Conservation (phyloP, 2,113 vertebrate genomes). For the Perca schrenkii region DNA sequence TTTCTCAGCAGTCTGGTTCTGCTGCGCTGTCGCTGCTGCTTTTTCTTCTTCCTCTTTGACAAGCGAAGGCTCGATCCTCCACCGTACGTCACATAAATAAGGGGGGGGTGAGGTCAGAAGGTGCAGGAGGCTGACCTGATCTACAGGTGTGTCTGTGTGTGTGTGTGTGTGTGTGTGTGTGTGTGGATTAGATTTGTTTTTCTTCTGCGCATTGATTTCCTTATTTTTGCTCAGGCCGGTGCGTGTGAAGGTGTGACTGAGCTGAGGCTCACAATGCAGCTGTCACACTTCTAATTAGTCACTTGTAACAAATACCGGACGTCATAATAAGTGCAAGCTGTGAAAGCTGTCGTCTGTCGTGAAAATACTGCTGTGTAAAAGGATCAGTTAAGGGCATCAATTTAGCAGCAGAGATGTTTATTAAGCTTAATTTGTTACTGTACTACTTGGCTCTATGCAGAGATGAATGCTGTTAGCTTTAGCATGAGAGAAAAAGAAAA, state of each 20-base stretch:
- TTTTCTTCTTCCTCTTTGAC: slow-evolving; percentile 49
- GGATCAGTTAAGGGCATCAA: background rate
- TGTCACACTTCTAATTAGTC: slow-evolving; percentile 31
- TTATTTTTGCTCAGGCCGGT: background rate
- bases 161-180: slow-evolving; percentile 19
- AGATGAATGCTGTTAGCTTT: background rate
- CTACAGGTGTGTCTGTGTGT: slow-evolving; percentile 40
- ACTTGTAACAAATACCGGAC: background rate
- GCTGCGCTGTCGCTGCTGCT: slow-evolving; percentile 5
- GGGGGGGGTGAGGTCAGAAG: slow-evolving; percentile 45
- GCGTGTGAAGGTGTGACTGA: slow-evolving; percentile 22
- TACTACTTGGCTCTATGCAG: background rate
- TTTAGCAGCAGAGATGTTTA: background rate
- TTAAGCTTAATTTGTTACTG: background rate
- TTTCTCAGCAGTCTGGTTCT: slow-evolving; percentile 37
- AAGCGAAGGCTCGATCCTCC: slow-evolving; percentile 39
- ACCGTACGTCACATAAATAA: background rate
- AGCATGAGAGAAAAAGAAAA: background rate
- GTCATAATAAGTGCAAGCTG: background rate
- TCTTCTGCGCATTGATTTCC: background rate
- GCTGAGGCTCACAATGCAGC: slow-evolving; percentile 18
- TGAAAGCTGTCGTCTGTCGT: background rate
- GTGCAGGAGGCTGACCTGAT: slow-evolving; percentile 40
- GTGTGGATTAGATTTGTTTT: background rate
- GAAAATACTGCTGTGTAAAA: background rate